A percentile compares a stretch with the other conserved stretches of the same genome.
Evolutionary conservation across 2,888 invertebrate species (phyloP).

Genomic region (Scaptomyza polygonia): DNA sequence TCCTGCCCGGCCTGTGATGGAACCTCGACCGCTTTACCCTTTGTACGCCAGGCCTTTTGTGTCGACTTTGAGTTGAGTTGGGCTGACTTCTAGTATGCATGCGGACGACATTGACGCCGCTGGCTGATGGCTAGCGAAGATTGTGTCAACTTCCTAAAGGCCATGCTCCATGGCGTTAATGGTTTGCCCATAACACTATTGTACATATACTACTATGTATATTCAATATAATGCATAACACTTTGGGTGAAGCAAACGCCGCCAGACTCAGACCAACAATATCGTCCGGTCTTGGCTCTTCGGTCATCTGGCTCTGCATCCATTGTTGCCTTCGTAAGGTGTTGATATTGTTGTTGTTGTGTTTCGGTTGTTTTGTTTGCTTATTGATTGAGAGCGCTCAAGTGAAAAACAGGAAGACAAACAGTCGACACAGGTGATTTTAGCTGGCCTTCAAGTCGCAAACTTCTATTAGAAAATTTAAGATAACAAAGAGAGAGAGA

Average conservation of each 20-base stretch:
- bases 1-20: conserved; percentile 22
- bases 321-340: conserved; percentile 58
- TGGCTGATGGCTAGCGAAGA: conserved; percentile 50
- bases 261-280: conserved; percentile 10
- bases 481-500: background rate
- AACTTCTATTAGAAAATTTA: background rate
- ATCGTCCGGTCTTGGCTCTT: background rate
- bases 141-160: conserved; percentile 61
- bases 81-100: conserved; percentile 36
- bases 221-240: conserved; percentile 65
- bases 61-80: conserved; percentile 38
- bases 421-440: conserved; percentile 25
- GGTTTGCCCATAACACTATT: conserved; percentile 53
- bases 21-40: conserved; percentile 27
- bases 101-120: conserved; percentile 42
- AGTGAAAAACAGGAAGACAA: conserved; percentile 45
- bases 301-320: conserved; percentile 11
- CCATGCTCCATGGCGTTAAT: conserved; percentile 64
- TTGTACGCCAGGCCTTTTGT: conserved; percentile 53
- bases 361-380: conserved; percentile 39
- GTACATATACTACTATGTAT: background rate
- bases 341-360: conserved; percentile 48
- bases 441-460: conserved; percentile 6
- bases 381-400: conserved; percentile 63
- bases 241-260: conserved; percentile 47